Evolutionary conservation across 1,140 invertebrate species (phyloP).

Genomic region (Eriosoma lanigerum): DNA sequence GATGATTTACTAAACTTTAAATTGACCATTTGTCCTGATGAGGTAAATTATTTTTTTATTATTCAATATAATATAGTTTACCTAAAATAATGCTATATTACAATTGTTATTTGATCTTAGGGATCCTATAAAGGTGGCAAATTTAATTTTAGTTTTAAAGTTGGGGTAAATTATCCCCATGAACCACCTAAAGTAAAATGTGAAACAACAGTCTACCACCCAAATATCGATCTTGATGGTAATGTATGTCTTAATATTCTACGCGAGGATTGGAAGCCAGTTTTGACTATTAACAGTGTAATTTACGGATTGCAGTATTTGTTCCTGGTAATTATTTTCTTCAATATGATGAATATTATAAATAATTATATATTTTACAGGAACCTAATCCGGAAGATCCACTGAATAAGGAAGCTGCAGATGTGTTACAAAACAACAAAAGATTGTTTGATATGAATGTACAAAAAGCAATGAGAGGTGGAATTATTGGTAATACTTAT

Average conservation of each 20-base stretch:
- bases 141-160: conserved; percentile 97
- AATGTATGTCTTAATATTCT: conserved; percentile 94
- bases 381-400: conserved; percentile 99
- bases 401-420: conserved; percentile 98
- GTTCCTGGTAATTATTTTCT: conserved; percentile 74
- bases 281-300: conserved; percentile 96
- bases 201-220: conserved; percentile 91
- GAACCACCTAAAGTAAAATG: conserved; percentile 95
- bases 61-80: too few relatives aligned
- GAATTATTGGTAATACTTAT: conserved; percentile 87
- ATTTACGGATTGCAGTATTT: conserved; percentile 97
- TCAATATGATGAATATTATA: background rate
- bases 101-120: conserved; percentile 59
- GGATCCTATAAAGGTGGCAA: conserved; percentile 92
- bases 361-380: conserved; percentile 61
- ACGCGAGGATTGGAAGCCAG: conserved; percentile 98
- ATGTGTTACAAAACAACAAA: conserved; percentile 91
- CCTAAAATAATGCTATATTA: too few relatives aligned
- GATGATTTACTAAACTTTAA: conserved; percentile 96
- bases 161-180: conserved; percentile 95
- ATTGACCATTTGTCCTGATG: conserved; percentile 94
- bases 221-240: conserved; percentile 92
- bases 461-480: conserved; percentile 91
- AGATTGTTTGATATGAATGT: conserved; percentile 96
- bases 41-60: conserved; percentile 63